Evolutionary conservation across 2,113 vertebrate genomes (phyloP).

Genomic region (Corythornis cristatus): DNA sequence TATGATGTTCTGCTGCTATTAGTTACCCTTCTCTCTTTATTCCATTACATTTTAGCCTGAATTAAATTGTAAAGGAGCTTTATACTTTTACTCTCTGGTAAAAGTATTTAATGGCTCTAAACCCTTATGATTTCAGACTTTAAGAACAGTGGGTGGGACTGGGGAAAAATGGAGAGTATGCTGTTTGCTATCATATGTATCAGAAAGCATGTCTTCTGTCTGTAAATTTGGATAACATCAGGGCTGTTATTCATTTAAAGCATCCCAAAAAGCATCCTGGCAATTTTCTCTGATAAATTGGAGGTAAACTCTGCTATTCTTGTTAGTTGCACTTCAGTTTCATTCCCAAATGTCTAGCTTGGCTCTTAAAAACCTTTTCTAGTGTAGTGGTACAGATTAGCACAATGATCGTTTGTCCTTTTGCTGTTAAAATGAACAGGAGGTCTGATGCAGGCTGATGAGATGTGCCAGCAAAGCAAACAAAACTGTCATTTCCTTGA

Average conservation of each 20-base stretch:
- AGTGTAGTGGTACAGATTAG: neutral
- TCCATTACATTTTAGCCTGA: neutral
- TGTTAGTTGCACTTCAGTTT: neutral
- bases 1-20: neutral
- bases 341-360: neutral
- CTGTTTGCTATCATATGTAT: neutral
- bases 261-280: neutral
- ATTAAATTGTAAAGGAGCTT: neutral
- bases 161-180: neutral
- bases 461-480: neutral
- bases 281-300: neutral
- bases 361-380: neutral
- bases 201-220: neutral
- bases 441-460: neutral
- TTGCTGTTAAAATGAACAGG: neutral
- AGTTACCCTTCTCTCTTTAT: neutral
- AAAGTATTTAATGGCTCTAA: neutral
- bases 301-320: neutral
- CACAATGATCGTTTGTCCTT: neutral
- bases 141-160: neutral
- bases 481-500: neutral
- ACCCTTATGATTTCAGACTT: neutral
- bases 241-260: neutral
- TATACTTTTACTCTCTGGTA: neutral
- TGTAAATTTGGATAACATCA: neutral